Evolutionary conservation across 2,113 vertebrate species (phyloP).

Genomic region (Lepidothrix coronata): DNA sequence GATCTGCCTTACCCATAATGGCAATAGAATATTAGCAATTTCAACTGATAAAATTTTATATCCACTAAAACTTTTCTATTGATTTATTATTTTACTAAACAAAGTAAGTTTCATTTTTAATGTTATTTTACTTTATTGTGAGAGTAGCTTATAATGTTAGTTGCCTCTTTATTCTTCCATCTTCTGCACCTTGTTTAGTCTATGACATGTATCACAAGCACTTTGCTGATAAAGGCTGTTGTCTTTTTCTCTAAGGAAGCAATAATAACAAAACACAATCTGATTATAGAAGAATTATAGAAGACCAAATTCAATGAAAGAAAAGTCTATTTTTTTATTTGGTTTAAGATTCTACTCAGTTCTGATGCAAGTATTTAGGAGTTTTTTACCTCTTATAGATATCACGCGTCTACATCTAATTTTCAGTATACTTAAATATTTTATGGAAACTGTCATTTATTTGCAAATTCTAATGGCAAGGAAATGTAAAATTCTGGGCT

Average conservation of each 20-base stretch:
- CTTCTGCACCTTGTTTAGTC: conserved; percentile 62
- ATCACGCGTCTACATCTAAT: background rate
- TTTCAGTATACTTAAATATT: background rate
- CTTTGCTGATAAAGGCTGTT: background rate
- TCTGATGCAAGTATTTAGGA: background rate
- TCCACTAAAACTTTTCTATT: background rate
- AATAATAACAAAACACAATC: conserved; percentile 55
- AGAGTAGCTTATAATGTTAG: background rate
- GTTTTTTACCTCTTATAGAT: background rate
- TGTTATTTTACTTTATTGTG: background rate
- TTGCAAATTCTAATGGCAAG: background rate
- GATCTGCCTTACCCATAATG: background rate
- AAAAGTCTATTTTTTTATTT: background rate
- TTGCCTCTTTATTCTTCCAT: background rate
- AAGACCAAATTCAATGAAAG: background rate
- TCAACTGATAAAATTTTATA: background rate
- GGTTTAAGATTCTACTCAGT: background rate
- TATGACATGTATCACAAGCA: conserved; percentile 50
- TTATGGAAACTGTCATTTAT: background rate
- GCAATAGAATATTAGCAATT: background rate
- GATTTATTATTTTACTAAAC: background rate
- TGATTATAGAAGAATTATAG: conserved; percentile 42
- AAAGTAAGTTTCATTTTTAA: background rate
- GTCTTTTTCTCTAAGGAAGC: conserved; percentile 44
- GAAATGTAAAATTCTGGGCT: background rate